Evolutionary conservation across 2,113 vertebrate species (phyloP).

Genomic region (Myocastor coypus): DNA sequence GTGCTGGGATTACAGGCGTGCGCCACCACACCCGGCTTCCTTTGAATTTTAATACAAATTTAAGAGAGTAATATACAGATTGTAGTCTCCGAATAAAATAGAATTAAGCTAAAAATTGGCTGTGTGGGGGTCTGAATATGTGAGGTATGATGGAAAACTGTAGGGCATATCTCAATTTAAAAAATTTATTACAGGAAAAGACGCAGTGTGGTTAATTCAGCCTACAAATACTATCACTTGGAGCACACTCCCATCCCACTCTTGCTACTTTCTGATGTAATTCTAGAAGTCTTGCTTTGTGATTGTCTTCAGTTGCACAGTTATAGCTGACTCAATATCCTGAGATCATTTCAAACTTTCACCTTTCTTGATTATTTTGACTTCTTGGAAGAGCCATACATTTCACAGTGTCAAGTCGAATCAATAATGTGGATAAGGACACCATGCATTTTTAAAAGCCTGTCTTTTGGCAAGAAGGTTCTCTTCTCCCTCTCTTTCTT

Average conservation of each 20-base stretch:
- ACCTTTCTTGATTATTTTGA: neutral
- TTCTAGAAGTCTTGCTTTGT: neutral
- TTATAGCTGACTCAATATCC: neutral
- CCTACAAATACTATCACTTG: neutral
- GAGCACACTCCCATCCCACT: neutral
- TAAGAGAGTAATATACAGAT: neutral
- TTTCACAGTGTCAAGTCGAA: neutral
- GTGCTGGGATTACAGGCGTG: no score
- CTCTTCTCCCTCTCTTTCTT: no score
- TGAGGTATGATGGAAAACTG: neutral
- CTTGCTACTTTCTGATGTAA: neutral
- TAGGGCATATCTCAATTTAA: neutral
- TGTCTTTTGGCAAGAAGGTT: no score
- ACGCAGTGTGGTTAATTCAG: neutral
- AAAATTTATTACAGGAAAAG: neutral
- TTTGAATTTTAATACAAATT: neutral
- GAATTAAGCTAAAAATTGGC: neutral
- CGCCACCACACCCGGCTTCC: no score
- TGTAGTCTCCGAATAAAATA: neutral
- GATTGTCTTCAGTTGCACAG: neutral
- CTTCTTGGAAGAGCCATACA: neutral
- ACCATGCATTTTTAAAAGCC: neutral
- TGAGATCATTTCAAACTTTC: neutral
- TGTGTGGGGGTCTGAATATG: neutral
- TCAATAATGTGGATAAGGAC: neutral